A percentile compares a stretch with the other conserved stretches of the same genome.
These are phyloP conservation scores for Ferdinandea cuprea DNA, from an alignment of 2,888 invertebrate species.

Conservation along the genomic window DNA sequence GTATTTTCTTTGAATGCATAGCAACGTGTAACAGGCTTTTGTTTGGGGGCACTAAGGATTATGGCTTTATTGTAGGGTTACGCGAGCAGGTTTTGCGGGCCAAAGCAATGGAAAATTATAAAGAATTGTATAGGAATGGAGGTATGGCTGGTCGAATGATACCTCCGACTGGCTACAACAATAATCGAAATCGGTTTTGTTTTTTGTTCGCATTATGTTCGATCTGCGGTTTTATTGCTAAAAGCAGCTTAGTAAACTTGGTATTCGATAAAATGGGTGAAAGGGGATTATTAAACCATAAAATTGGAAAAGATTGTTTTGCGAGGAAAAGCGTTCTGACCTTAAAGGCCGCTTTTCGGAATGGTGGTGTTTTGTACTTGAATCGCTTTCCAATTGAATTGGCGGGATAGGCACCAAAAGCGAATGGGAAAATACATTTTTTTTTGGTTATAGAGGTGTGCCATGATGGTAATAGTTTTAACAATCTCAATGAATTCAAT, in stretches of 20 bases:
- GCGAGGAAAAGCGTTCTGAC: constrained; percentile 19
- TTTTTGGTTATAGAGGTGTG: too few species aligned
- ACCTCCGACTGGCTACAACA: constrained; percentile 2
- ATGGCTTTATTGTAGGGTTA: constrained; percentile 62
- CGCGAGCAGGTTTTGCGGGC: constrained; percentile 47
- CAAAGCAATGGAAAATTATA: constrained; percentile 34
- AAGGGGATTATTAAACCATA: constrained; percentile 41
- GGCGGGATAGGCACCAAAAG: neutral
- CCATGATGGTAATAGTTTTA: neutral
- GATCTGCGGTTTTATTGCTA: constrained; percentile 52
- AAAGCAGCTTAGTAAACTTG: constrained; percentile 32
- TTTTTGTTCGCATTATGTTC: constrained; percentile 38
- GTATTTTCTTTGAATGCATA: constrained; percentile 18
- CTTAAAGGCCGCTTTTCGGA: constrained; percentile 10
- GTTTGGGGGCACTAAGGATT: constrained; percentile 33
- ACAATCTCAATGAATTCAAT: too few species aligned
- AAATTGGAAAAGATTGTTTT: constrained; percentile 4
- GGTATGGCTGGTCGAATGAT: constrained; percentile 7
- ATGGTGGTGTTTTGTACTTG: constrained; percentile 38
- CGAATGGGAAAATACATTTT: neutral
- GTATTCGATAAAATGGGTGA: constrained; percentile 28
- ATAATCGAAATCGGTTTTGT: constrained; percentile 41
- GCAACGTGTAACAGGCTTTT: constrained; percentile 41
- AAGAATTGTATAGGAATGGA: neutral
- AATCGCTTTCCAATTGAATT: neutral